phyloP scores from a whole-genome alignment of 2,113 vertebrate genomes.

The Percina caprodes region DNA sequence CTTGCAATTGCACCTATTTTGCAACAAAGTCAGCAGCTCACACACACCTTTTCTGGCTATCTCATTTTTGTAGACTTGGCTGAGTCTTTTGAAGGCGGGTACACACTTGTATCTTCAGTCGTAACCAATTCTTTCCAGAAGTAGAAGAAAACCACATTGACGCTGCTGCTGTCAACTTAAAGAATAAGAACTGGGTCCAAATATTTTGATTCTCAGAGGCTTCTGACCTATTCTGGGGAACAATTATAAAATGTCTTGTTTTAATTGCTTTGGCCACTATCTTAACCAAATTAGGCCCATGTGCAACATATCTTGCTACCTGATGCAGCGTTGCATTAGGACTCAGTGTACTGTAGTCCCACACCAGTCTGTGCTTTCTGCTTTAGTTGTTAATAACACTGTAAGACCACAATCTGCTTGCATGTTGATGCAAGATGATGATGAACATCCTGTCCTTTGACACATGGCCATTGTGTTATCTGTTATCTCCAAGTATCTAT shows the following conservation, averaged over 20 bases:
- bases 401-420: not conserved
- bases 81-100: slow-evolving; percentile 18
- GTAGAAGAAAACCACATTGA: slow-evolving; percentile 6
- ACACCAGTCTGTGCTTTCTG: no score
- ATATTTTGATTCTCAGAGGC: not conserved
- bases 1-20: slow-evolving; percentile 24
- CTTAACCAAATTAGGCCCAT: not conserved
- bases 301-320: not conserved
- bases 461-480: not conserved
- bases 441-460: not conserved
- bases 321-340: no score
- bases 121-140: not conserved
- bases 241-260: not conserved
- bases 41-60: slow-evolving; percentile 31
- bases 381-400: not conserved
- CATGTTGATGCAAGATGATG: not conserved
- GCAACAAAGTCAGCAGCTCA: slow-evolving; percentile 23
- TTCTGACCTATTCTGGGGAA: not conserved
- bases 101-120: slow-evolving; percentile 10
- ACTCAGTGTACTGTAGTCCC: no score
- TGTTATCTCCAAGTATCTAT: not conserved
- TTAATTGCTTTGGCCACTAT: not conserved
- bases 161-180: not conserved
- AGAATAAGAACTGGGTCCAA: not conserved
- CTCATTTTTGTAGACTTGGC: not conserved